Evolutionary conservation across 2,113 vertebrate genomes (phyloP), one percentile per base, ranked within the genome.

Genomic region (Chaetodon trifascialis): DNA sequence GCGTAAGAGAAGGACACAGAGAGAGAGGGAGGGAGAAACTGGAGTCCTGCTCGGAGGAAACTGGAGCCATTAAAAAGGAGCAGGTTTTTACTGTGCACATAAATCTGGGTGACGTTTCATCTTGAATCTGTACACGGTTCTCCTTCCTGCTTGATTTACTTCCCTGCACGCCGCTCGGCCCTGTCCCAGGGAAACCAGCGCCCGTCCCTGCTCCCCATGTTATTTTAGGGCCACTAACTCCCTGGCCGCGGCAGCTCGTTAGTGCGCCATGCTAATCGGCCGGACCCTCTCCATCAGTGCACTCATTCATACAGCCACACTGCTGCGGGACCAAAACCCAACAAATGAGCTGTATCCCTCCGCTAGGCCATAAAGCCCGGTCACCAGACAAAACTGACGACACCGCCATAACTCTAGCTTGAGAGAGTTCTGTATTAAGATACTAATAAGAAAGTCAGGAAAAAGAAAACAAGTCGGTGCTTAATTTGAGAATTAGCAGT

Each of bases 31-130:
- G 51, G 71, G 80, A 80, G 73, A 79, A 83, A 82, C 46, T 34
- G 54, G 69, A 89, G 77, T 91, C 80, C 73, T 76, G 82, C 89
- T 79, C 34, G 7, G 81, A 92, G 91, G 92, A 94, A 95, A 93
- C 91, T 82, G 68, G 80, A 92, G 77, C 88, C 93, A 83, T 93
- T 94, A 93, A 94, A 93, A 92, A 91, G 82, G 88, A 90, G 89
- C 90, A 92, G 83, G 75, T 86, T 94, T 95, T 95, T 91, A 94
- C 78, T 83, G 88, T 55, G 81, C 68, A 77, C 91, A 94, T 96
- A 94, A 95, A 95, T 96, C 95, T 93, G 82, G 62, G 87, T 92
- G 93, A 93, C 89, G 87, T 95, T 95, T 95, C 94, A 94, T 95
- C 94, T 93, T 56, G 66, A 93, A 90, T 91, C 90, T 81, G 88